Evolutionary conservation across 2,797 vertebrate species (phyloP), one percentile per base, ranked within the genome.

Genomic region (Phrynocephalus guinanensis): DNA sequence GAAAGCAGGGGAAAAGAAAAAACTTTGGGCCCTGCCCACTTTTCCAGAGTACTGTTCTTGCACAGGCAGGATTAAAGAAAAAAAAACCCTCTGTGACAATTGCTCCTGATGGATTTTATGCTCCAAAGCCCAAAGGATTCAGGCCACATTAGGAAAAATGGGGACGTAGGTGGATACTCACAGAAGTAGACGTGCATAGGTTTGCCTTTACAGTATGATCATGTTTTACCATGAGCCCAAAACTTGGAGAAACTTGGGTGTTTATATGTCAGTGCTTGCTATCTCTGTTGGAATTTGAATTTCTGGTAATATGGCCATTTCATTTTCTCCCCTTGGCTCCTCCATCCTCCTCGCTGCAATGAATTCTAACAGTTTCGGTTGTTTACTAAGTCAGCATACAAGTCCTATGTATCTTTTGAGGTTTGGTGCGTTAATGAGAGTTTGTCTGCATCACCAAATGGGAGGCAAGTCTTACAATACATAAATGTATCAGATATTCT

Each of bases 131-230:
- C 33, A 50, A 76, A 63, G 56, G 88, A 50, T 0, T 92, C 82
- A 50, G 24, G 66, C 86, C 38, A 81, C 79, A 5, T 24, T 38
- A 85, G 86, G 1, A 33, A 24, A 91, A 92, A 30, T 87, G 86
- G 83, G 33, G 18, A 44, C 3, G 38, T 88, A 73, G 22, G 11
- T 48, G 48, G 30, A 72, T 72, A 33, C 6, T 38, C 44, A 48
- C 8, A 15, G 20, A 15, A 63, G 60, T 22, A 63, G 15, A 63
- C 10, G 4, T 63, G 60, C 18, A 20, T 63, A 63, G 15, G 60
- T 44, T 44, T 44, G 38, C 38, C 38, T 44, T 3, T 44, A 44
- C 38, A 44, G 38, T 63, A 63, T 63, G 60, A 16, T 18, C 20
- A 63, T 63, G 16, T 63, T 20, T 18, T 63, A 63, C 20, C 16